A percentile compares a stretch with the other conserved stretches of the same genome.
phyloP scores from a whole-genome alignment of 2,113 vertebrate species.

The Drymodes brunneopygia region DNA sequence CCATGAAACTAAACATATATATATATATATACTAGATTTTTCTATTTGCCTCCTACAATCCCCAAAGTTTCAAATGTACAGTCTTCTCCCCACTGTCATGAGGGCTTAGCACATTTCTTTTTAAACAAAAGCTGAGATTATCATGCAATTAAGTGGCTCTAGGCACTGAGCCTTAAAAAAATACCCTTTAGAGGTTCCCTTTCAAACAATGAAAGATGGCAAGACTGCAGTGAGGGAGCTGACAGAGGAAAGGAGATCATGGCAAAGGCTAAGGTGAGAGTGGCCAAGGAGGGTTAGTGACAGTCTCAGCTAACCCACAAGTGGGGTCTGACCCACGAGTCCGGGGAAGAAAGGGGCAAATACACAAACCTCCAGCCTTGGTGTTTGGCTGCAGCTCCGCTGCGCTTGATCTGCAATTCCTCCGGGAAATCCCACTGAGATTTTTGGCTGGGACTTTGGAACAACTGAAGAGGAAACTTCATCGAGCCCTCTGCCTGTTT shows the following conservation, averaged over 20 bases:
- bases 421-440: slow-evolving; percentile 27
- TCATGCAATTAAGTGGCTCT: not conserved
- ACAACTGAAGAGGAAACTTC: slow-evolving; percentile 53
- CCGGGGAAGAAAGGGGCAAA: not conserved
- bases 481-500: slow-evolving; percentile 23
- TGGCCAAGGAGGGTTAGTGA: not conserved
- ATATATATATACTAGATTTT: not conserved
- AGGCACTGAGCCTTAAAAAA: not conserved
- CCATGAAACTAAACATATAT: not conserved
- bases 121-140: slow-evolving; percentile 9
- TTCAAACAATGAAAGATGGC: not conserved
- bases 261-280: not conserved
- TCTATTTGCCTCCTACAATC: not conserved
- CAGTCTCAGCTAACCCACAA: not conserved
- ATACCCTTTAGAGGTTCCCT: not conserved
- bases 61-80: not conserved
- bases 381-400: not conserved
- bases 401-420: not conserved
- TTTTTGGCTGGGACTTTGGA: slow-evolving; percentile 52
- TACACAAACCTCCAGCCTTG: not conserved
- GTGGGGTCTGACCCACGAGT: not conserved
- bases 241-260: not conserved
- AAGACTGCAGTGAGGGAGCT: not conserved
- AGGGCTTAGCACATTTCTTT: not conserved
- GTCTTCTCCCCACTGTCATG: not conserved